These are phyloP conservation scores for Emydoidea blandingii DNA, from an alignment of 2,797 vertebrate species.

Conservation along the genomic window DNA sequence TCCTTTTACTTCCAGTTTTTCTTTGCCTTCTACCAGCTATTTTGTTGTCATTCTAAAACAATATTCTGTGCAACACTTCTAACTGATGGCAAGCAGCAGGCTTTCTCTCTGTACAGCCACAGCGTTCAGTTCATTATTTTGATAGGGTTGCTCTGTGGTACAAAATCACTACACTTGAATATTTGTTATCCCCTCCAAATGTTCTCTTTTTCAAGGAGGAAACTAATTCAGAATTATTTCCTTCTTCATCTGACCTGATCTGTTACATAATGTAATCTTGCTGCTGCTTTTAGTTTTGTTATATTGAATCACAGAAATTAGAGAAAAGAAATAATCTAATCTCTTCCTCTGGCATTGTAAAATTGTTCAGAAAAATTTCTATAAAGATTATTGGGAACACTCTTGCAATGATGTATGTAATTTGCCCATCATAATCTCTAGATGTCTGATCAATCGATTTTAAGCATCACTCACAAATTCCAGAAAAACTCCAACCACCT, in stretches of 20 bases:
- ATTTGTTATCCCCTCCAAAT: slow-evolving; percentile 48
- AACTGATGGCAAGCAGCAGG: neutral
- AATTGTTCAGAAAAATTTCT: neutral
- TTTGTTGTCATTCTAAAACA: neutral
- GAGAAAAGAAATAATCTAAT: neutral
- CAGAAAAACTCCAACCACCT: neutral
- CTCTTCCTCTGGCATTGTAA: neutral
- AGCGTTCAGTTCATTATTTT: neutral
- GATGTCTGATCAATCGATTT: neutral
- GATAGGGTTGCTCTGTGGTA: neutral
- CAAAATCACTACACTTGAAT: slow-evolving; percentile 21
- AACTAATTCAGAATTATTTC: slow-evolving; percentile 35
- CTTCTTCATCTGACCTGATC: slow-evolving; percentile 48
- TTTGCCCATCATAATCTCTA: neutral
- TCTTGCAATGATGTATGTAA: neutral
- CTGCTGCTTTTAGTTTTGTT: neutral
- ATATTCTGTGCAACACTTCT: neutral
- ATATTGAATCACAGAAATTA: neutral
- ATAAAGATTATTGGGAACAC: neutral
- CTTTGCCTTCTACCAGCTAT: slow-evolving; percentile 9
- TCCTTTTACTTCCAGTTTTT: slow-evolving; percentile 38
- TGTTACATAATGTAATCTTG: slow-evolving; percentile 15
- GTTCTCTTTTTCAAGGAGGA: neutral
- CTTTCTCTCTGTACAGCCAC: neutral
- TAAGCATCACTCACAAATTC: neutral